These are phyloP conservation scores for Luehdorfia chinensis DNA, from an alignment of 1,140 invertebrate species.

Conservation along the genomic window DNA sequence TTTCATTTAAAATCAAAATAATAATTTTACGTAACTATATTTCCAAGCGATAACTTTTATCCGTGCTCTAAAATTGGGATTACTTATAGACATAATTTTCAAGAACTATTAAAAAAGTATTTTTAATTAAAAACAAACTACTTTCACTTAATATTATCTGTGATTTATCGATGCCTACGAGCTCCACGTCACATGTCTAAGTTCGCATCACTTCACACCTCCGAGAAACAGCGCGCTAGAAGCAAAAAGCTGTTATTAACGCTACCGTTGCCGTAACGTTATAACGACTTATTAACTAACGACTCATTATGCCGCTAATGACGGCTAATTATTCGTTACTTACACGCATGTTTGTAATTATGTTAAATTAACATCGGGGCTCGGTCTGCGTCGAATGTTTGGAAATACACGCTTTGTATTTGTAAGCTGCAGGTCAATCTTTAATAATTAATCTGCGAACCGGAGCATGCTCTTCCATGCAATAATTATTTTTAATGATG, in stretches of 20 bases:
- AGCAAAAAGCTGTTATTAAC: conserved; percentile 9
- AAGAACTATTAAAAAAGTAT: no score
- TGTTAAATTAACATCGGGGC: conserved; percentile 3
- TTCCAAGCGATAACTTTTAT: no score
- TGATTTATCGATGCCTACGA: no score
- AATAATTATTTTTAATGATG: no score
- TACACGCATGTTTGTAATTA: conserved; percentile 2
- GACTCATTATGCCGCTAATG: conserved; percentile 5
- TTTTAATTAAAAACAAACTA: no score
- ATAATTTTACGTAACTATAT: no score
- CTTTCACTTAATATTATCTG: no score
- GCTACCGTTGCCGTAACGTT: conserved; percentile 2
- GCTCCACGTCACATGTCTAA: background rate
- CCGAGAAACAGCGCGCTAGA: background rate
- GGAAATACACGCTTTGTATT: conserved; percentile 5
- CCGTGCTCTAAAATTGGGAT: no score
- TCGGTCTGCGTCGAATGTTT: conserved; percentile 4
- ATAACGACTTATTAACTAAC: conserved; percentile 9
- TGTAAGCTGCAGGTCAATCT: background rate
- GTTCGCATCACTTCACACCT: conserved; percentile 4
- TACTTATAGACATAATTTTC: no score
- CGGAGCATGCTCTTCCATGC: background rate
- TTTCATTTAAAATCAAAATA: no score
- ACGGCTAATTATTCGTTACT: conserved; percentile 11
- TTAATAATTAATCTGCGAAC: conserved; percentile 10